These are phyloP conservation scores for Tineola bisselliella DNA, from an alignment of 2,888 invertebrate genomes.

Conservation along the genomic window DNA sequence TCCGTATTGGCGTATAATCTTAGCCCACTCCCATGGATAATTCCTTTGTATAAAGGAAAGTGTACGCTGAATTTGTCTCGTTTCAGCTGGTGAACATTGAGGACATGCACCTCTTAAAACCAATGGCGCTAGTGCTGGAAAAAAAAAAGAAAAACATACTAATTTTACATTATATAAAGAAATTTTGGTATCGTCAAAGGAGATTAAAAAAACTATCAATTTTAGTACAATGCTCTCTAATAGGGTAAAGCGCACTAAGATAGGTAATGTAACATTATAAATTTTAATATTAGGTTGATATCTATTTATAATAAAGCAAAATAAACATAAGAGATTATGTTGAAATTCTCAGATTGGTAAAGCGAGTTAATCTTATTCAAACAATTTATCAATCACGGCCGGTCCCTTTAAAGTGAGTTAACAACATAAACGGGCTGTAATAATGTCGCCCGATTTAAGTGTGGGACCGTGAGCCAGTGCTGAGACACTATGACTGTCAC, in stretches of 20 bases:
- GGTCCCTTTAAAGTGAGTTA: neutral
- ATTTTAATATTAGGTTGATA: no score
- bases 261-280: no score
- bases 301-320: no score
- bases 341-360: neutral
- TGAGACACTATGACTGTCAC: no score
- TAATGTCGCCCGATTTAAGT: neutral
- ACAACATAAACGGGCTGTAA: neutral
- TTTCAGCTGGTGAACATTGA: constrained; percentile 73
- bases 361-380: neutral
- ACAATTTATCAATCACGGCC: neutral
- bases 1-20: constrained; percentile 74
- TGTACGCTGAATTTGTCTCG: constrained; percentile 76
- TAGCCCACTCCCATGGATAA: constrained; percentile 82
- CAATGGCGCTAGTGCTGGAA: constrained; percentile 75
- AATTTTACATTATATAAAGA: no score
- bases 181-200: no score
- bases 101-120: constrained; percentile 79
- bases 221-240: no score
- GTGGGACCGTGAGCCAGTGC: neutral
- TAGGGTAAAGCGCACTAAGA: no score
- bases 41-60: constrained; percentile 77
- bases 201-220: no score
- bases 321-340: no score
- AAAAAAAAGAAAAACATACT: neutral